Conservation (phyloP, 1,140 invertebrate genomes). For the Sinella curviseta region DNA sequence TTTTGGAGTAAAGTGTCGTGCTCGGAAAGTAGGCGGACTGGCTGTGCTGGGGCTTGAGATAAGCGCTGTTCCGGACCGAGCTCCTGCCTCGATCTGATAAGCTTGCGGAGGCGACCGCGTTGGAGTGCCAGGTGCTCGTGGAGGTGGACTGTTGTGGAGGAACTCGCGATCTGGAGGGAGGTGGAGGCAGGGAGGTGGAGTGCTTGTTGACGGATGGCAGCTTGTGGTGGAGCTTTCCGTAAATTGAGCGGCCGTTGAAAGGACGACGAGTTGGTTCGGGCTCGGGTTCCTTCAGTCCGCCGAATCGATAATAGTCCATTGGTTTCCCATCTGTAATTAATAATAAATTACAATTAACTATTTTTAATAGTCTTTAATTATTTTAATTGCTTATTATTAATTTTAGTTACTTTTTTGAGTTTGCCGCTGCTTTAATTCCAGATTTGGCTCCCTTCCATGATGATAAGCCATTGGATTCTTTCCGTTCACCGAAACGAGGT, state of each 20-base stretch:
- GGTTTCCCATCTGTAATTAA: background rate
- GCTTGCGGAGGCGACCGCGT: background rate
- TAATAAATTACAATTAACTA: background rate
- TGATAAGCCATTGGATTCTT: no score
- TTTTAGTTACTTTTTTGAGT: no score
- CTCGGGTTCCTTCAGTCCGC: background rate
- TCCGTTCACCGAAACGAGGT: no score
- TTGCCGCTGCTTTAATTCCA: no score
- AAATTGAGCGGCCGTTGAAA: background rate
- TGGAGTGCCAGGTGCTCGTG: background rate
- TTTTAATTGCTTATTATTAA: background rate
- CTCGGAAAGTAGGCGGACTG: conserved; percentile 16
- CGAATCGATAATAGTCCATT: background rate
- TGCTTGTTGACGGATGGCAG: background rate
- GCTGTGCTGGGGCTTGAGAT: background rate
- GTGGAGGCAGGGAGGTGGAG: background rate
- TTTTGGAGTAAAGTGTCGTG: conserved; percentile 3
- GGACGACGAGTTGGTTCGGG: background rate
- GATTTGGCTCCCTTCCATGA: no score
- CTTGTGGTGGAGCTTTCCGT: conserved; percentile 3
- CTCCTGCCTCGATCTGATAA: background rate
- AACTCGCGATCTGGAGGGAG: background rate
- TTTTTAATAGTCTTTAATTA: background rate
- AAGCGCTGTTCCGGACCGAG: background rate
- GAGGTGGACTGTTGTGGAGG: background rate